A percentile compares a stretch with the other conserved stretches of the same genome.
phyloP scores from a whole-genome alignment of 2,797 vertebrate species.

The Limnodromus scolopaceus region DNA sequence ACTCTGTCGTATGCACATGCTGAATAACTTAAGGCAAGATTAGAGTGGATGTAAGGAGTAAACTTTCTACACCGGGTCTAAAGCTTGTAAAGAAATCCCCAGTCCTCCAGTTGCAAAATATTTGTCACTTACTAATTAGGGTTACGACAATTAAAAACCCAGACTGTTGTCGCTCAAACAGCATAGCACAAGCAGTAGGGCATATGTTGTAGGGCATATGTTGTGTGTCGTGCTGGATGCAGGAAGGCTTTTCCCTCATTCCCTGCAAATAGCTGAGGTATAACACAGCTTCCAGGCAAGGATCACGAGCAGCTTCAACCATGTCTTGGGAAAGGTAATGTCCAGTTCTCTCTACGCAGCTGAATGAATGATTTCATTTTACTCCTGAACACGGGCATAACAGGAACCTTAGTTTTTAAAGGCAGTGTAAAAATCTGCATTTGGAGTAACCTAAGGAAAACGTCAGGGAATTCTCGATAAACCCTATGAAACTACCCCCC shows the following conservation, averaged over 20 bases:
- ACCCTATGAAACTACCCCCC: not conserved
- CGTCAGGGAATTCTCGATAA: not conserved
- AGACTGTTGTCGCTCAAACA: conserved; percentile 8
- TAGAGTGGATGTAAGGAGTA: not conserved
- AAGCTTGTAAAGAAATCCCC: not conserved
- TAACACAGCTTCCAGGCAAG: not conserved
- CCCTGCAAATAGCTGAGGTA: not conserved
- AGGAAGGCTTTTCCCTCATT: not conserved
- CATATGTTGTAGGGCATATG: conserved; percentile 5
- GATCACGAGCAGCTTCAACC: not conserved
- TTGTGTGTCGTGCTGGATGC: not conserved
- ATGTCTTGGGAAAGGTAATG: not conserved
- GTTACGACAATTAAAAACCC: not conserved
- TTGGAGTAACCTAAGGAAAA: not conserved
- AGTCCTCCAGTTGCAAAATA: conserved; percentile 1
- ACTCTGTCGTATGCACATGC: not conserved
- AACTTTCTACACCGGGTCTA: not conserved
- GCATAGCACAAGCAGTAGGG: not conserved
- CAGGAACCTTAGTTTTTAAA: not conserved
- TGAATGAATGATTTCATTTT: not conserved
- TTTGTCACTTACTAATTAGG: conserved; percentile 20
- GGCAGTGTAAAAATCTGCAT: not conserved
- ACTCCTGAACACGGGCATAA: not conserved
- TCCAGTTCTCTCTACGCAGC: not conserved
- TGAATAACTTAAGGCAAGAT: not conserved